Evolutionary conservation across 2,113 vertebrate genomes (phyloP).

Genomic region (Herpetotheres cachinnans): DNA sequence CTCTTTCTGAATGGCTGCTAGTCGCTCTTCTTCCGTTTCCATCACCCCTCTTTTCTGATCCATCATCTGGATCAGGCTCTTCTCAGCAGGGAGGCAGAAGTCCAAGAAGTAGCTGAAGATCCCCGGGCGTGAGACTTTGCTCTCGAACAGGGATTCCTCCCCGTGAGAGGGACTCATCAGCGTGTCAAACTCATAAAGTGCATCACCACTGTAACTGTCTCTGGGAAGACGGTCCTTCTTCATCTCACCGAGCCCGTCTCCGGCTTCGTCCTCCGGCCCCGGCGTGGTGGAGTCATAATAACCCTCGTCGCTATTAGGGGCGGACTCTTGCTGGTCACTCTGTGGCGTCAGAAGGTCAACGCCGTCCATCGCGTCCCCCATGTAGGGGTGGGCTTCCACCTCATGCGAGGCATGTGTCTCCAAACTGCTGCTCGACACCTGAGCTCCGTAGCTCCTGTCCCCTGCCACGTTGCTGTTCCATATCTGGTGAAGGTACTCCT

Average conservation of each 20-base stretch:
- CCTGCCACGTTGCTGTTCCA: constrained; percentile 69
- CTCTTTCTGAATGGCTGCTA: constrained; percentile 82
- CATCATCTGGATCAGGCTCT: constrained; percentile 64
- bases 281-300: constrained; percentile 96
- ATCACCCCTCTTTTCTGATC: constrained; percentile 74
- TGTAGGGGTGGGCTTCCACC: constrained; percentile 54
- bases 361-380: constrained; percentile 64
- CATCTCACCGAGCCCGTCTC: constrained; percentile 77
- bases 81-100: constrained; percentile 67
- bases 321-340: constrained; percentile 93
- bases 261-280: constrained; percentile 86
- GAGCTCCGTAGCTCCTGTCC: constrained; percentile 72
- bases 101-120: constrained; percentile 77
- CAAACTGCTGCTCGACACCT: constrained; percentile 42
- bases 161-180: constrained; percentile 84
- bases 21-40: constrained; percentile 81
- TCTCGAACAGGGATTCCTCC: constrained; percentile 79
- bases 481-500: constrained; percentile 82
- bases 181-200: constrained; percentile 92
- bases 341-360: constrained; percentile 84
- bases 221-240: constrained; percentile 84
- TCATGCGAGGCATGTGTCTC: constrained; percentile 51
- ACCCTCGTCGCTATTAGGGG: constrained; percentile 94
- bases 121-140: constrained; percentile 68
- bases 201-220: constrained; percentile 96